These are phyloP conservation scores for Perca schrenkii DNA, from an alignment of 2,113 vertebrate genomes.

Conservation along the genomic window DNA sequence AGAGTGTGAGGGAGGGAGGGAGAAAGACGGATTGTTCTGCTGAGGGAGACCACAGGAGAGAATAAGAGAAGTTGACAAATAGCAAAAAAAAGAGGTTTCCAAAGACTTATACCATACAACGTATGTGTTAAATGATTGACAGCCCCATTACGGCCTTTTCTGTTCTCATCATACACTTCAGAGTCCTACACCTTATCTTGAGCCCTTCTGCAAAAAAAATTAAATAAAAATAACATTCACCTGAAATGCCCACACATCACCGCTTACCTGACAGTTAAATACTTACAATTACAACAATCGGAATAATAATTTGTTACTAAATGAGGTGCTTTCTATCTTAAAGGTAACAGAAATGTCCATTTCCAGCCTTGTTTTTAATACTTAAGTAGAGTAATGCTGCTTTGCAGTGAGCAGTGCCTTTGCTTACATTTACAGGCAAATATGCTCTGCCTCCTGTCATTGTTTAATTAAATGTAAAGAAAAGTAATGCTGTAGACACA, in stretches of 20 bases:
- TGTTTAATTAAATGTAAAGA: not conserved
- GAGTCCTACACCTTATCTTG: not conserved
- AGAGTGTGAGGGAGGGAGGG: not conserved
- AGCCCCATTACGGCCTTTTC: not conserved
- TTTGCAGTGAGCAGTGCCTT: not conserved
- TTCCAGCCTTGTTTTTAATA: not conserved
- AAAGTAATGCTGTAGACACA: not conserved
- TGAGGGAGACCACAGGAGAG: not conserved
- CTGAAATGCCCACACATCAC: not conserved
- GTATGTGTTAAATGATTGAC: not conserved
- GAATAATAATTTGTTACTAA: not conserved
- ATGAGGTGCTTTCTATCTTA: not conserved
- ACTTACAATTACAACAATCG: constrained; percentile 6
- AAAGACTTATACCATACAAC: not conserved
- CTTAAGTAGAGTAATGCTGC: not conserved
- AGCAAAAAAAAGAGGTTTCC: not conserved
- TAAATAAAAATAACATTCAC: not conserved
- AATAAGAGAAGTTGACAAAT: not conserved
- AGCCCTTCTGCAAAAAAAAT: not conserved
- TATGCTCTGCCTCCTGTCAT: not conserved
- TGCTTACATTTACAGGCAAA: not conserved
- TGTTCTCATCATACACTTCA: not conserved
- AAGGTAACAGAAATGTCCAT: constrained; percentile 2
- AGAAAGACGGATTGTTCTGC: not conserved
- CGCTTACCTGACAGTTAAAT: not conserved